These are phyloP conservation scores for Limenitis arthemis DNA, from an alignment of 2,888 invertebrate species.

Conservation along the genomic window DNA sequence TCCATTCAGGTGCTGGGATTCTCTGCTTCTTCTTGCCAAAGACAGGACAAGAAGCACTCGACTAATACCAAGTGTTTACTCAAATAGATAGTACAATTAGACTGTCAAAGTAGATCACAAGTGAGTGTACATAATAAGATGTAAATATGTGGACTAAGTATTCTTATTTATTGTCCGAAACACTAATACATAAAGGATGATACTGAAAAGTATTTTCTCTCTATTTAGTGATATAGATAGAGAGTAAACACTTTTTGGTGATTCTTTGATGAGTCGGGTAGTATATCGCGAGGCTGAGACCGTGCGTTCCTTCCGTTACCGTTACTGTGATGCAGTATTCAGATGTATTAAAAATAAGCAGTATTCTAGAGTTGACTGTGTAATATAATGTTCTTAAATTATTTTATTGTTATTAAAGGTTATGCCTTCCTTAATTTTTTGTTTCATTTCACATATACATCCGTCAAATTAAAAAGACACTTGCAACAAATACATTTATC, in stretches of 20 bases:
- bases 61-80: slow-evolving; percentile 54
- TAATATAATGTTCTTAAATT: slow-evolving; percentile 67
- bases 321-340: slow-evolving; percentile 59
- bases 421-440: slow-evolving; percentile 37
- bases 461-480: neutral
- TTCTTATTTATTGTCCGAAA: slow-evolving; percentile 43
- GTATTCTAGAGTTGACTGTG: slow-evolving; percentile 69
- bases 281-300: slow-evolving; percentile 8
- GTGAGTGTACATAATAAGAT: slow-evolving; percentile 64
- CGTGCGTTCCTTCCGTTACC: slow-evolving; percentile 32
- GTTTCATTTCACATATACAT: slow-evolving; percentile 33
- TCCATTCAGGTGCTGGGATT: slow-evolving; percentile 77
- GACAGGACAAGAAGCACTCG: slow-evolving; percentile 81
- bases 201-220: too few species aligned
- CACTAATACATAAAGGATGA: neutral
- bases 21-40: slow-evolving; percentile 83
- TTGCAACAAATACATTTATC: too few species aligned
- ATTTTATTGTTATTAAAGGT: slow-evolving; percentile 61
- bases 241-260: too few species aligned
- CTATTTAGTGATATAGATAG: too few species aligned
- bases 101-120: slow-evolving; percentile 25
- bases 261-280: neutral
- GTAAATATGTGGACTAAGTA: slow-evolving; percentile 64
- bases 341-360: slow-evolving; percentile 50
- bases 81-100: slow-evolving; percentile 45